Percentiles rank a stretch among this genome's conserved stretches.
These are phyloP conservation scores for Diarsia dahlii DNA, from an alignment of 2,888 invertebrate species.

Conservation along the genomic window DNA sequence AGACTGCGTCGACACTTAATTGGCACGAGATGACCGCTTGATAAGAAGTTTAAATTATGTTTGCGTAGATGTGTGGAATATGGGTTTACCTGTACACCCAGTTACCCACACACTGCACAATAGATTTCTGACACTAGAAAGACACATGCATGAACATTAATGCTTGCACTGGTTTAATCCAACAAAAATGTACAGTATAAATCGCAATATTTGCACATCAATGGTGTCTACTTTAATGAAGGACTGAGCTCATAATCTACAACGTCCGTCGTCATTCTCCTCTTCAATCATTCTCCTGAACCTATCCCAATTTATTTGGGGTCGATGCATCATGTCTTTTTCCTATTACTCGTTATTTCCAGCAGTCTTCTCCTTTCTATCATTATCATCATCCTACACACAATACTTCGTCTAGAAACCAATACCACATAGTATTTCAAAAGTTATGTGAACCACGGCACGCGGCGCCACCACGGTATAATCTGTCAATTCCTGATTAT, in stretches of 20 bases:
- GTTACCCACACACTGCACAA: background rate
- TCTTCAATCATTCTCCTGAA: too few relatives aligned
- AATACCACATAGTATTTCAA: background rate
- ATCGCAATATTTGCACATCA: background rate
- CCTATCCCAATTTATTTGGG: background rate
- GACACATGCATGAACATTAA: background rate
- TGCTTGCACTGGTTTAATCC: background rate
- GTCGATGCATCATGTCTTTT: background rate
- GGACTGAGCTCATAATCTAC: too few relatives aligned
- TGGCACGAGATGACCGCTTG: constrained; percentile 41
- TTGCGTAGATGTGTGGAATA: background rate
- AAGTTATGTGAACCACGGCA: background rate
- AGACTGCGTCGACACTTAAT: constrained; percentile 33
- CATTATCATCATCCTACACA: background rate
- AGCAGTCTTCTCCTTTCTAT: background rate
- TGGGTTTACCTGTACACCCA: constrained; percentile 5
- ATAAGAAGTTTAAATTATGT: constrained; percentile 40
- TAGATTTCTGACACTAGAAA: background rate
- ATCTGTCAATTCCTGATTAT: constrained; percentile 42
- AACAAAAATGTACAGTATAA: background rate
- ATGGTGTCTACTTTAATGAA: too few relatives aligned
- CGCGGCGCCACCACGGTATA: constrained; percentile 13
- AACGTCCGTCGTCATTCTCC: too few relatives aligned
- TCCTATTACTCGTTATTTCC: background rate
- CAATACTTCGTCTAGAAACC: background rate